Conservation (phyloP, 1,140 invertebrate genomes). For the Xylocopa sonorina region DNA sequence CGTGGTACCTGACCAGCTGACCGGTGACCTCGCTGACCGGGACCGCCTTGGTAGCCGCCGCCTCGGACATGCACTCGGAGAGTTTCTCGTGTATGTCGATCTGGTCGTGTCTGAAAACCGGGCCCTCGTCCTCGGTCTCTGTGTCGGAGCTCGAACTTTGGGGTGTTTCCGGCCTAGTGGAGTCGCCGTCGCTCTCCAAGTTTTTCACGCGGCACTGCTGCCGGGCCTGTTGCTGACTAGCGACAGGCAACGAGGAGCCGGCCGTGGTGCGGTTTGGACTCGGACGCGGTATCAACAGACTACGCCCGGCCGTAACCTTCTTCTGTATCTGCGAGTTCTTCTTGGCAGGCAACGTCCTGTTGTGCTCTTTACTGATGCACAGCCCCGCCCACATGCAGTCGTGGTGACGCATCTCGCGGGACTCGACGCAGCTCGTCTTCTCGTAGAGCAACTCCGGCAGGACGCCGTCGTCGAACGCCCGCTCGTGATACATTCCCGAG, state of each 20-base stretch:
- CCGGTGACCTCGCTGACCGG: conserved; percentile 74
- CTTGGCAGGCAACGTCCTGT: conserved; percentile 69
- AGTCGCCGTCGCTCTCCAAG: conserved; percentile 74
- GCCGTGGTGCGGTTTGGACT: background rate
- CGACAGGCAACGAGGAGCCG: background rate
- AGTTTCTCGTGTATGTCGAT: conserved; percentile 73
- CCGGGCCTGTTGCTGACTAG: conserved; percentile 15
- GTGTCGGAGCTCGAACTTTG: conserved; percentile 58
- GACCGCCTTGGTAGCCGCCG: conserved; percentile 61
- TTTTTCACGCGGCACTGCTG: conserved; percentile 46
- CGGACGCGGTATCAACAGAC: conserved; percentile 71
- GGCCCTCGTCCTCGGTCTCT: conserved; percentile 61
- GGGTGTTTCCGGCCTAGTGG: conserved; percentile 74
- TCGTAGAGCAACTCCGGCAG: conserved; percentile 44
- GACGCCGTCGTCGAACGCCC: conserved; percentile 43
- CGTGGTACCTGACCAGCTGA: conserved; percentile 64
- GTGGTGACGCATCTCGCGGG: conserved; percentile 82
- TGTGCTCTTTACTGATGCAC: conserved; percentile 82
- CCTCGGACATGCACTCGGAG: conserved; percentile 68
- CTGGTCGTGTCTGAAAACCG: conserved; percentile 75
- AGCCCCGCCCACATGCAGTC: conserved; percentile 88
- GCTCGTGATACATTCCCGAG: conserved; percentile 61
- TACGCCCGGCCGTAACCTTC: conserved; percentile 72
- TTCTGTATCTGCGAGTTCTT: conserved; percentile 63
- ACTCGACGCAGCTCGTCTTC: conserved; percentile 59